These are phyloP conservation scores for Delichon dasypus DNA, from an alignment of 2,797 vertebrate species.

Conservation along the genomic window DNA sequence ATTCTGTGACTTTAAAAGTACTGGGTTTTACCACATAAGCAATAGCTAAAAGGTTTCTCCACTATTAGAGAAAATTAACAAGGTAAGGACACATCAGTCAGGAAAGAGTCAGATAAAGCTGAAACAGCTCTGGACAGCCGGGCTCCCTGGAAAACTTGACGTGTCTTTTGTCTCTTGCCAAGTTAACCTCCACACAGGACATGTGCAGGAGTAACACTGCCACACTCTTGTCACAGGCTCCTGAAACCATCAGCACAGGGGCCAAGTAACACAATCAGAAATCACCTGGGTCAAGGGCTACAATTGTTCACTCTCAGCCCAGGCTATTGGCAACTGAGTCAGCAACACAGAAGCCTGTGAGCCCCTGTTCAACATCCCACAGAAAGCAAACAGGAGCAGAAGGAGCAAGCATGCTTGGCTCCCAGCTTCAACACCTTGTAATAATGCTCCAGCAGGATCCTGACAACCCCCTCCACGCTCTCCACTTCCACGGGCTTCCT, in stretches of 20 bases:
- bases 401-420: accelerated
- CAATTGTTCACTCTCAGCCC: neutral
- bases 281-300: neutral
- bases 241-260: neutral
- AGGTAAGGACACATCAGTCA: neutral
- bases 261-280: neutral
- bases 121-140: neutral
- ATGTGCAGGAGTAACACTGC: neutral
- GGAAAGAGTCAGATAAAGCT: neutral
- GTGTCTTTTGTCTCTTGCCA: neutral
- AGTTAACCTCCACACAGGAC: accelerated
- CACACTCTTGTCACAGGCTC: neutral
- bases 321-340: neutral
- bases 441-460: constrained; percentile 95
- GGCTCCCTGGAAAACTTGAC: neutral
- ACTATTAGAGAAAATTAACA: neutral
- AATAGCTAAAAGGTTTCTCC: neutral
- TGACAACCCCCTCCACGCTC: constrained; percentile 92
- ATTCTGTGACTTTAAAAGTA: neutral
- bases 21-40: neutral
- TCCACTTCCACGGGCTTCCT: constrained; percentile 93
- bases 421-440: constrained; percentile 84
- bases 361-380: neutral
- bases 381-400: neutral
- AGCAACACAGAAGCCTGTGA: neutral